Conservation (phyloP, 2,113 vertebrate genomes). For the Jaculus jaculus region DNA sequence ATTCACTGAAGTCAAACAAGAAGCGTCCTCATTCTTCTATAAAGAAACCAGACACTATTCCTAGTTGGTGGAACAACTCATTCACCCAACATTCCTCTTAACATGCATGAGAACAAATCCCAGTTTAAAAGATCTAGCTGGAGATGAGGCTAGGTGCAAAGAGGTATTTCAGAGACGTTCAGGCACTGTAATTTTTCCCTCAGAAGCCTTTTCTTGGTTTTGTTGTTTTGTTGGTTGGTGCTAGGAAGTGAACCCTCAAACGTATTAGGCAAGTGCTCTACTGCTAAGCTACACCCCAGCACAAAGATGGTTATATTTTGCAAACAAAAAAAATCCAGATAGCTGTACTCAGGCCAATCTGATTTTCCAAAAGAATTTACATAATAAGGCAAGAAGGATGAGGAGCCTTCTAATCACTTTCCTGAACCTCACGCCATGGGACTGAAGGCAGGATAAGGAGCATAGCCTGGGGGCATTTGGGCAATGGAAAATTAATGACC, state of each 20-base stretch:
- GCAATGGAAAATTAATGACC: constrained; percentile 80
- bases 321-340: constrained; percentile 46
- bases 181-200: not conserved
- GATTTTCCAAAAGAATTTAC: constrained; percentile 54
- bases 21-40: constrained; percentile 24
- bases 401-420: constrained; percentile 60
- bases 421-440: constrained; percentile 58
- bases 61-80: constrained; percentile 18
- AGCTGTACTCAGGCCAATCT: constrained; percentile 7
- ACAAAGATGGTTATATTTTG: not conserved
- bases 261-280: not conserved
- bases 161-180: constrained; percentile 15
- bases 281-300: not conserved
- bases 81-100: not conserved
- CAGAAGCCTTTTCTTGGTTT: constrained; percentile 13
- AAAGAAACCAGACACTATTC: not conserved
- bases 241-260: not conserved
- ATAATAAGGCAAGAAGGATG: constrained; percentile 30
- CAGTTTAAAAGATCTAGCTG: constrained; percentile 49
- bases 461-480: constrained; percentile 77
- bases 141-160: constrained; percentile 29
- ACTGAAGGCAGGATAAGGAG: constrained; percentile 79
- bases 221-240: not conserved
- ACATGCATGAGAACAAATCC: not conserved
- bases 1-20: constrained; percentile 50